phyloP scores from a whole-genome alignment of 2,113 vertebrate species.

The Scolopax mira region DNA sequence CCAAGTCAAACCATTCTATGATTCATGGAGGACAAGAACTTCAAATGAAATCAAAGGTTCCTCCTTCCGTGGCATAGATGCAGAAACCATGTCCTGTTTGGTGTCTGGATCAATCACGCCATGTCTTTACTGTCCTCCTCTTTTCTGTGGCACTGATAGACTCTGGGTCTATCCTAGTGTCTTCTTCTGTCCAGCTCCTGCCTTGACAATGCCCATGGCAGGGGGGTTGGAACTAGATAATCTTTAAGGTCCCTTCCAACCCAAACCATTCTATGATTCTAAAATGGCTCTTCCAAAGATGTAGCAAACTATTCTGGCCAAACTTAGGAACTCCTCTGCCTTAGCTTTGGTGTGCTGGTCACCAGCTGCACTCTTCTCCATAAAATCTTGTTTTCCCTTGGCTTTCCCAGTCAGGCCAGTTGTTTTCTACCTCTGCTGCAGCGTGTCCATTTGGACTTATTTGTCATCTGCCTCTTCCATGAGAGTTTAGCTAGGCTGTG shows the following conservation, averaged over 20 bases:
- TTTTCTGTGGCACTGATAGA: neutral
- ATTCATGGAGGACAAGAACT: too few species aligned
- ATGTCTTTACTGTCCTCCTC: neutral
- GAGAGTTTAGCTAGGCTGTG: neutral
- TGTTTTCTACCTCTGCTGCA: neutral
- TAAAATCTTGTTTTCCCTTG: neutral
- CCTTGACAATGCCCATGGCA: neutral
- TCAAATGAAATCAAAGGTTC: too few species aligned
- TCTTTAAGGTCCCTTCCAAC: too few species aligned
- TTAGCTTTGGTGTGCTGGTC: neutral
- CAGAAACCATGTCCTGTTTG: neutral
- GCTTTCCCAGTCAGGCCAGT: neutral
- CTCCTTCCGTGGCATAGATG: neutral
- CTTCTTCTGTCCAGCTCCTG: neutral
- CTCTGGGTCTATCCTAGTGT: neutral
- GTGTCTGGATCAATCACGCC: neutral
- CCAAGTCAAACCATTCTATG: too few species aligned
- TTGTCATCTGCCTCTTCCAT: neutral
- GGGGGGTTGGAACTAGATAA: too few species aligned
- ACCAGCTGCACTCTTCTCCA: neutral
- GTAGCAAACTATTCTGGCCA: neutral
- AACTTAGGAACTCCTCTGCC: neutral
- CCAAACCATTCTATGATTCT: too few species aligned
- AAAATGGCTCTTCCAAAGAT: neutral
- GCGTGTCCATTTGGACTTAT: accelerated